Percentiles rank a stretch among this genome's conserved stretches.
Evolutionary conservation across 2,113 vertebrate genomes (phyloP).

Genomic region (Mungos mungo): DNA sequence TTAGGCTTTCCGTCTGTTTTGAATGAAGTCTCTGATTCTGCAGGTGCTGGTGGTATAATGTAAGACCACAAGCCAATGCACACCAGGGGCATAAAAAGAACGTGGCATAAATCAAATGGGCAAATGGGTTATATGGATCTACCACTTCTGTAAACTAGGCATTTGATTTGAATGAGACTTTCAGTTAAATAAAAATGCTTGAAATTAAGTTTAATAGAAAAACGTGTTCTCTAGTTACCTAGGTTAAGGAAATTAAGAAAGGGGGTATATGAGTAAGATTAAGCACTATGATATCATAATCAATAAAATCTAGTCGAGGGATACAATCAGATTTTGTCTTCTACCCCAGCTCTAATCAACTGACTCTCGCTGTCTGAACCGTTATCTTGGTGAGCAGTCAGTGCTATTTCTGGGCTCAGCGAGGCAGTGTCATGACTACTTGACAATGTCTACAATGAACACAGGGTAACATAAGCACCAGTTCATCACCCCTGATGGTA

Average conservation of each 20-base stretch:
- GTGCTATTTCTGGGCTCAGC: background rate
- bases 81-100: background rate
- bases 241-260: background rate
- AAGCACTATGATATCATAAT: background rate
- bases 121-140: background rate
- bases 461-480: background rate
- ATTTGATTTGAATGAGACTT: background rate
- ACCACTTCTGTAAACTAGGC: background rate
- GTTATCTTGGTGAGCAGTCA: background rate
- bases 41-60: background rate
- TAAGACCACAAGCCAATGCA: background rate
- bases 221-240: background rate
- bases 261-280: background rate
- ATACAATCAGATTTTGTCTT: background rate
- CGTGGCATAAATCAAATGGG: background rate
- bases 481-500: background rate
- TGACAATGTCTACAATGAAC: background rate
- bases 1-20: background rate
- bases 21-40: background rate
- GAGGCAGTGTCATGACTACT: background rate
- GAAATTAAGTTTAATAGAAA: background rate
- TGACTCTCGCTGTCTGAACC: background rate
- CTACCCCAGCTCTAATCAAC: background rate
- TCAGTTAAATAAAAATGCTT: conserved; percentile 33
- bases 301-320: background rate